phyloP scores from a whole-genome alignment of 2,113 vertebrate genomes.

The Barnardius zonarius region DNA sequence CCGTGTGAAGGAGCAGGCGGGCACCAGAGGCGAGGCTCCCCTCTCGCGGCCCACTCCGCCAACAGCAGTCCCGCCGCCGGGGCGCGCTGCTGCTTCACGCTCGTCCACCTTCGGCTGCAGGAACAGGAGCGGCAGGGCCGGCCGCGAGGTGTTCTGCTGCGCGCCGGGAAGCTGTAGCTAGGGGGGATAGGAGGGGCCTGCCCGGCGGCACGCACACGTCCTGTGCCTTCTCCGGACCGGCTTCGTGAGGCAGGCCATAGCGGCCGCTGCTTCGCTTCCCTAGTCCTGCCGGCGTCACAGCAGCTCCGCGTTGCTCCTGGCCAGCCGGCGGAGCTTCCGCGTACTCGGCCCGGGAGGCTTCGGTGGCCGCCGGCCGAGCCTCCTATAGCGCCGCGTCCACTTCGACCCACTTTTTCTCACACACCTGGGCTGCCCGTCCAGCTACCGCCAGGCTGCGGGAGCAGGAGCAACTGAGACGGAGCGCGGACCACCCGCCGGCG shows the following conservation, averaged over 20 bases:
- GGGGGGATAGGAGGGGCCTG: too few relatives aligned
- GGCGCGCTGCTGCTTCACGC: neutral
- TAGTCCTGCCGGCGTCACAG: slow-evolving; percentile 68
- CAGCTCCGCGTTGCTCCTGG: slow-evolving; percentile 76
- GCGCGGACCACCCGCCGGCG: too few relatives aligned
- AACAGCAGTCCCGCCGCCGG: neutral
- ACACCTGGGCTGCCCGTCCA: slow-evolving; percentile 61
- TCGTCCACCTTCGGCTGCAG: too few relatives aligned
- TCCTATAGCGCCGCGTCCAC: slow-evolving; percentile 81
- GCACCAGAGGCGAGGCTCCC: accelerated
- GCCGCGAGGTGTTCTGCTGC: too few relatives aligned
- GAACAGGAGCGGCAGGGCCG: neutral
- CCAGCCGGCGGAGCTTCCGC: slow-evolving; percentile 69
- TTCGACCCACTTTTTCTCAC: slow-evolving; percentile 75
- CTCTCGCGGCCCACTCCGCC: neutral
- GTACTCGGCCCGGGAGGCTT: slow-evolving; percentile 74
- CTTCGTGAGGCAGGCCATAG: slow-evolving; percentile 68
- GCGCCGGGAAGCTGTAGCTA: too few relatives aligned
- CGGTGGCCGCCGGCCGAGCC: slow-evolving; percentile 73
- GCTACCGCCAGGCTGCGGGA: slow-evolving; percentile 47
- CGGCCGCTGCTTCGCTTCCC: slow-evolving; percentile 75
- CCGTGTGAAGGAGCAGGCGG: accelerated
- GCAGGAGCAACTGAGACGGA: neutral
- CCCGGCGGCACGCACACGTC: slow-evolving; percentile 62
- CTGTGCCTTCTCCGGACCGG: slow-evolving; percentile 75